Evolutionary conservation across 2,888 invertebrate genomes (phyloP), one percentile per base, ranked within the genome.

Genomic region (Myopa testacea): DNA sequence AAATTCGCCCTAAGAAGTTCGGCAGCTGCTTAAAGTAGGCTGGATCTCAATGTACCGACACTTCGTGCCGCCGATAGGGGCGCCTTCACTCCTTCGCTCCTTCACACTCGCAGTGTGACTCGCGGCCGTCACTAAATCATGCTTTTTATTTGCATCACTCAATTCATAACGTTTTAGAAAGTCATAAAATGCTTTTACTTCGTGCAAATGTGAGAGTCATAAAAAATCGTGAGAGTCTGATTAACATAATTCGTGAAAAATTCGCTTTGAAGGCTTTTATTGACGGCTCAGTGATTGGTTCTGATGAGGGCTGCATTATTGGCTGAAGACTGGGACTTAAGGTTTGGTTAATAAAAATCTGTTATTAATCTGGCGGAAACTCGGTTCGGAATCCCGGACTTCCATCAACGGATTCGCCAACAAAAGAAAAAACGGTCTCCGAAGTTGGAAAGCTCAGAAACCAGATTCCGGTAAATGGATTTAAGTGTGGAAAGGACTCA

Each of bases 11-110:
- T 38, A 74, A 74, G 74, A 69, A 62, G 45, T 62, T 60, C 62
- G 63, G 80, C 82, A 83, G 82, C 80, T 83, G 83, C 79, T 81
- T 75, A 45, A 80, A 68, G 78, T 76, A 71, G 68, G 50, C 68
- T 62, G 55, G 72, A 76, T 77, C 68, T 6, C 34, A 37, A 16
- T 55, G 55, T 0, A 34, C 37, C n/a, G 58, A 58, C 26, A n/a
- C 5, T 10, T 14, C 62, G 65, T 7, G 37, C 37, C 38, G 38
- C 14, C 14, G 12, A 19, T 3, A 26, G 69, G 16, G 55, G 70
- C 55, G 70, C 70, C 58, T 72, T 38, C 58, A 37, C 45, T 38
- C 70, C 58, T 72, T 38, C 58, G 40, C 45, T 26, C 45, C 45
- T 45, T 45, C 45, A 45, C 45, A 45, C 45, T 45, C n/a, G 19